Conservation (phyloP, 2,113 vertebrate species). For the Pedetes capensis region DNA sequence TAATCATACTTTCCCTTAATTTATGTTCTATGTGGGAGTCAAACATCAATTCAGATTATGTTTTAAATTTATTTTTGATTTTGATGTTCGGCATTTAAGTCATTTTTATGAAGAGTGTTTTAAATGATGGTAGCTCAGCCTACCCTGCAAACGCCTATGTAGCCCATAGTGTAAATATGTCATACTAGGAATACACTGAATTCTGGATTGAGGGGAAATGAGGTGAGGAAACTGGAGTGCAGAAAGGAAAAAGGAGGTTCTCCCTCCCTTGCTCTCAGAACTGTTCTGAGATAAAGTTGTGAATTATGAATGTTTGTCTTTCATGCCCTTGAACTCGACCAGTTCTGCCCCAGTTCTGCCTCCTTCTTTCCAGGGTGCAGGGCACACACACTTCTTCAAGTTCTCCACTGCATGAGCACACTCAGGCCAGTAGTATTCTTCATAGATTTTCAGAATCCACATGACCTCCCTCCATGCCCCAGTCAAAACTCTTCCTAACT, state of each 20-base stretch:
- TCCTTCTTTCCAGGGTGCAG: neutral
- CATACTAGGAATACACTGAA: neutral
- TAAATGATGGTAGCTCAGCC: neutral
- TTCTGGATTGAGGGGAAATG: constrained; percentile 11
- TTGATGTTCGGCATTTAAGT: constrained; percentile 25
- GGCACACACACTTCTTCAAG: neutral
- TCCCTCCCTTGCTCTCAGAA: neutral
- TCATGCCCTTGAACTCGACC: neutral
- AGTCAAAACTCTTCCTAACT: neutral
- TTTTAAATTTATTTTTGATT: neutral
- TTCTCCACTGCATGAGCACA: neutral
- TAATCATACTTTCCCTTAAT: neutral
- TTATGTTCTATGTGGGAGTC: neutral
- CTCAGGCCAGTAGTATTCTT: neutral
- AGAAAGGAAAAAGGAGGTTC: neutral
- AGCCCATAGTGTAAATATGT: neutral
- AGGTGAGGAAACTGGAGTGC: neutral
- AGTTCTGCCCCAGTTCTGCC: too few relatives aligned
- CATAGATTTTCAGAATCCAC: neutral
- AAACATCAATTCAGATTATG: neutral
- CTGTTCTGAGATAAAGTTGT: neutral
- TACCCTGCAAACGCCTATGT: neutral
- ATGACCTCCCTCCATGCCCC: neutral
- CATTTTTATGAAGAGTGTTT: neutral
- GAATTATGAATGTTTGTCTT: neutral